Evolutionary conservation across 2,888 invertebrate genomes (phyloP), one percentile per base, ranked within the genome.

Genomic region (Caenorhabditis japonica): DNA sequence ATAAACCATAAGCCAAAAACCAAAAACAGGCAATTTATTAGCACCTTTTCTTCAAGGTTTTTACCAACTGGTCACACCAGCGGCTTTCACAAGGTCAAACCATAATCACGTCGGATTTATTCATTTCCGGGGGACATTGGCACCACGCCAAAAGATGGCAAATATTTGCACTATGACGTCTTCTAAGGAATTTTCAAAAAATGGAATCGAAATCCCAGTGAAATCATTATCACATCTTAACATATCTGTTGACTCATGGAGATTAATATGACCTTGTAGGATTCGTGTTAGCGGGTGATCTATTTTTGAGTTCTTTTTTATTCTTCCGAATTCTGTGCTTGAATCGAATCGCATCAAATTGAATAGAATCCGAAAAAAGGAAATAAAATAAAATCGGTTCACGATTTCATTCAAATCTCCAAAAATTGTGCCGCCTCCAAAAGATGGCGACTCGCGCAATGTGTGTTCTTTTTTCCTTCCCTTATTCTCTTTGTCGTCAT

Each of bases 1-100:
- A 47, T 64, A 49, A 56, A 64, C 64, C 62, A 43, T 34, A 43
- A 25, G 27, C 49, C 38, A 55, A 49, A 34, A 30, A 30, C 33
- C 41, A 64, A 64, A 43, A 62, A 64, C 55, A 55, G 39, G 47
- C 64, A 64, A 64, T 64, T 64, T 64, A 64, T 64, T 64, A 64
- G 53, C 30, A 30, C 5, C 5, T 7, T 7, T 33, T 33, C 49
- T 64, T 53, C 53, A 64, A 53, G 64, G 53, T 64, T 62, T 25
- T 13, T 27, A 17, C 36, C 39, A 38, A n/a, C 19, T 62, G 53
- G 53, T 53, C 62, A 53, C 62, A 62, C 44, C 43, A 55, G 62
- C 52, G 2, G 44, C 44, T 33, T 23, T 12, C 19, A 47, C 64
- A 64, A 64, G 64, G 64, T 56, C 64, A 56, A 56, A 55, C 49